A percentile compares a stretch with the other conserved stretches of the same genome.
These are phyloP conservation scores for Pocillopora verrucosa DNA, from an alignment of 64 coral and sea anemone species.

Conservation along the genomic window DNA sequence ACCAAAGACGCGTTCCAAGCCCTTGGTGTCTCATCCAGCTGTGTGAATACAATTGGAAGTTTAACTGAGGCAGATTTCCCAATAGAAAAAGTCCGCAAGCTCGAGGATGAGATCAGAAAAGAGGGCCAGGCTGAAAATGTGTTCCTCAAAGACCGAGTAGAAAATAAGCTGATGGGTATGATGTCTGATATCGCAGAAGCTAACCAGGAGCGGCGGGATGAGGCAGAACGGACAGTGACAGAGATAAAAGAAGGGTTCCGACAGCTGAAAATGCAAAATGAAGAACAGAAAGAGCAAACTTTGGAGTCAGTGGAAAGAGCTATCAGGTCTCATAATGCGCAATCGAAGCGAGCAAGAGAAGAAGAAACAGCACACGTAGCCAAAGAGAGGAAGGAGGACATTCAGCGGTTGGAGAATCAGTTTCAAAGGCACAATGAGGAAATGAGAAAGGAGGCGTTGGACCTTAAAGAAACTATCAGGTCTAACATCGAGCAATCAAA, in stretches of 20 bases:
- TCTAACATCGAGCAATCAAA: too few species aligned
- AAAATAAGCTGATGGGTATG: background rate
- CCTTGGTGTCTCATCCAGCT: background rate
- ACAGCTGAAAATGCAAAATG: background rate
- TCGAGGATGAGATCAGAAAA: background rate
- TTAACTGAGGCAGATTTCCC: background rate
- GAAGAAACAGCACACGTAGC: too few species aligned
- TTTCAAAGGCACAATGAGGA: too few species aligned
- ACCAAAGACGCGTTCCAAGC: background rate
- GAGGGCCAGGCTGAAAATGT: background rate
- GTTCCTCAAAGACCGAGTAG: background rate
- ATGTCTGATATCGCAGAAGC: background rate
- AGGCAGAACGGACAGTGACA: background rate
- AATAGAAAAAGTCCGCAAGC: too few species aligned
- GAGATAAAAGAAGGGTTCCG: background rate
- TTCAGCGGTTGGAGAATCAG: too few species aligned
- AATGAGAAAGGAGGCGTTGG: too few species aligned
- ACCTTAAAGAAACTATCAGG: too few species aligned
- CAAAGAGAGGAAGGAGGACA: too few species aligned
- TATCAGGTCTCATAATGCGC: background rate
- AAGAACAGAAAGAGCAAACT: background rate
- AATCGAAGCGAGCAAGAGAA: too few species aligned
- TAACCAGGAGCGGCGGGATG: background rate
- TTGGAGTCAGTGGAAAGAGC: background rate
- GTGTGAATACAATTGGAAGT: background rate